Evolutionary conservation across 1,140 invertebrate species (phyloP).

Genomic region (Leptopilina boulardi): DNA sequence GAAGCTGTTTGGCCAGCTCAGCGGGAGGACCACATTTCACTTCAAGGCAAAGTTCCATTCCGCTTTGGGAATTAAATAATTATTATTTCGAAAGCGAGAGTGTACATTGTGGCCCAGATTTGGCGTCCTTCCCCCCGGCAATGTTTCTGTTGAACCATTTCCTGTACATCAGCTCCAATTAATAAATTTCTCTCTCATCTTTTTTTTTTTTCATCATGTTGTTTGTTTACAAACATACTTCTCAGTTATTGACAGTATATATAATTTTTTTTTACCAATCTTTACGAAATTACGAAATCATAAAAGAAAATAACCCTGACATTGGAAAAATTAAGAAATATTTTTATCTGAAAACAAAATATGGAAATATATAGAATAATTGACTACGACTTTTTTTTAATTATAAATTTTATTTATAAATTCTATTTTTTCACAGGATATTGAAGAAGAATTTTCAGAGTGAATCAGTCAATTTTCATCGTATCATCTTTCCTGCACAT

Average conservation of each 20-base stretch:
- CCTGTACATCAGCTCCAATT: conserved; percentile 42
- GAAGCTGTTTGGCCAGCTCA: conserved; percentile 32
- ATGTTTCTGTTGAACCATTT: conserved; percentile 54
- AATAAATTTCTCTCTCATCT: not conserved
- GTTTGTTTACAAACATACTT: not conserved
- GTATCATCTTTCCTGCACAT: no score
- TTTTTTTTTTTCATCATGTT: not conserved
- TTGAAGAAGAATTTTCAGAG: no score
- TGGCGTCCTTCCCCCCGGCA: conserved; percentile 60
- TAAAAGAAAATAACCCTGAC: no score
- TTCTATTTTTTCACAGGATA: no score
- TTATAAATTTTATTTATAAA: no score
- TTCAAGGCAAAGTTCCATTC: conserved; percentile 15
- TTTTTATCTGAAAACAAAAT: no score
- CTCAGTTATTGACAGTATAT: not conserved
- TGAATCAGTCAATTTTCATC: no score
- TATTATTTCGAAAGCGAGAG: conserved; percentile 62
- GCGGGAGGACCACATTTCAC: conserved; percentile 42
- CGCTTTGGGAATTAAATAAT: conserved; percentile 58
- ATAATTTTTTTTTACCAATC: no score
- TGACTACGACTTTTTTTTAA: no score
- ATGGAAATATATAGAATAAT: no score
- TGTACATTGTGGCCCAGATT: conserved; percentile 58
- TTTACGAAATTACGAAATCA: no score
- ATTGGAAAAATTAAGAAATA: no score